phyloP scores from a whole-genome alignment of 2,888 invertebrate genomes.

The Ypsolopha scabrella region DNA sequence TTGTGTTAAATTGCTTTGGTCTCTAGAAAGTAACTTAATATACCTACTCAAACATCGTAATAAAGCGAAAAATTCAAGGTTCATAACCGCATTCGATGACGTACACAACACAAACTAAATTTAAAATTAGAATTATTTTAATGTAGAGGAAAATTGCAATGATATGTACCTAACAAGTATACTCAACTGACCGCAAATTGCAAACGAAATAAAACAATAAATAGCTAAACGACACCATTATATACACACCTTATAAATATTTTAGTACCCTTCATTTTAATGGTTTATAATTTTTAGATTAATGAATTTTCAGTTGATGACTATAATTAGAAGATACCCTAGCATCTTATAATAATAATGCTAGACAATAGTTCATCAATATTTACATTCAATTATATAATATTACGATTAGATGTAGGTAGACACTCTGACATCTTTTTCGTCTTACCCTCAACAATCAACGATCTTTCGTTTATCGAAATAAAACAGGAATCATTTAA shows the following conservation, averaged over 20 bases:
- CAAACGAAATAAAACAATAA: constrained; percentile 62
- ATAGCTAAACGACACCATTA: constrained; percentile 43
- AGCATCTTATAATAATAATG: neutral
- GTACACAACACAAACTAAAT: neutral
- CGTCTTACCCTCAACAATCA: neutral
- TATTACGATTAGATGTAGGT: neutral
- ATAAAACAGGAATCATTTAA: constrained; percentile 49
- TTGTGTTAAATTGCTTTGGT: constrained; percentile 53
- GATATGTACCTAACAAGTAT: constrained; percentile 64
- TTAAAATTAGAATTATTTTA: neutral
- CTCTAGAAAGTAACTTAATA: constrained; percentile 14
- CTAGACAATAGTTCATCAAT: constrained; percentile 26
- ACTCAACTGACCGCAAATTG: constrained; percentile 50
- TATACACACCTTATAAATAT: constrained; percentile 60
- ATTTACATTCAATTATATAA: constrained; percentile 35
- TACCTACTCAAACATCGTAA: neutral
- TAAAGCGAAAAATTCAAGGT: constrained; percentile 25
- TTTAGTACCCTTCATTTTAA: constrained; percentile 67
- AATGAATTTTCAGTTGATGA: constrained; percentile 51
- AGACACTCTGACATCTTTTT: neutral
- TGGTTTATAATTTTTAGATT: constrained; percentile 47
- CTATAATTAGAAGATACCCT: constrained; percentile 19
- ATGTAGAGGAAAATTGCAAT: constrained; percentile 51
- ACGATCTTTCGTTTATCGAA: neutral
- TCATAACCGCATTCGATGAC: constrained; percentile 36